Percentiles rank a stretch among this genome's conserved stretches.
phyloP scores from a whole-genome alignment of 2,888 invertebrate genomes.

The Ectropis crepuscularia region DNA sequence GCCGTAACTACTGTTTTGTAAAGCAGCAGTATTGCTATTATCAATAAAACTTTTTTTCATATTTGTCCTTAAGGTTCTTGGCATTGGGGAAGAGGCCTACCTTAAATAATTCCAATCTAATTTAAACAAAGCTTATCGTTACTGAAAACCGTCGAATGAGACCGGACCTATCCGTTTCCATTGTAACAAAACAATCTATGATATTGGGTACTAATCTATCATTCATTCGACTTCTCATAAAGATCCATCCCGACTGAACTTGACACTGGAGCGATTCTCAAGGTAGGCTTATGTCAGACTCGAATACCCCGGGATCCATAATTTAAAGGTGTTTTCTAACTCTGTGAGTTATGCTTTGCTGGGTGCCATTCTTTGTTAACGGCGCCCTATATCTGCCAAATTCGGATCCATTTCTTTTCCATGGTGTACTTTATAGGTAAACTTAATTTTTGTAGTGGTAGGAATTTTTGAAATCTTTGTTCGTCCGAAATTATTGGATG shows the following conservation, averaged over 20 bases:
- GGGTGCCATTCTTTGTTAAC: not conserved
- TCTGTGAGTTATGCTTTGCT: not conserved
- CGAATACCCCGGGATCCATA: slow-evolving; percentile 2
- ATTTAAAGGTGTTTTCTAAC: slow-evolving; percentile 1
- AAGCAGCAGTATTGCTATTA: too few species aligned
- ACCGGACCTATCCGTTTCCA: too few species aligned
- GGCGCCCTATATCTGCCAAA: not conserved
- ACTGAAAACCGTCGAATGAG: too few species aligned
- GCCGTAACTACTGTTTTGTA: too few species aligned
- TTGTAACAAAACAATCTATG: not conserved
- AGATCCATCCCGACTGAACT: slow-evolving; percentile 1
- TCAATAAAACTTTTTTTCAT: too few species aligned
- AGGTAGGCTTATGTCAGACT: not conserved
- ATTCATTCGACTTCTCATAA: slow-evolving; percentile 1
- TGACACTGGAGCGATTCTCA: slow-evolving; percentile 6
- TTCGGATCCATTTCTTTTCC: not conserved
- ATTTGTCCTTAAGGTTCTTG: too few species aligned
- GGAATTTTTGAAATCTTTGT: too few species aligned
- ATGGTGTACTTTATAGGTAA: not conserved
- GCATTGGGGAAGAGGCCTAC: too few species aligned
- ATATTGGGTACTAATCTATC: not conserved
- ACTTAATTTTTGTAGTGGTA: too few species aligned
- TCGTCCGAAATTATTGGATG: too few species aligned
- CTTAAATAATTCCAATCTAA: too few species aligned
- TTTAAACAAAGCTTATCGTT: too few species aligned